Evolutionary conservation across 1,140 invertebrate species (phyloP).

Genomic region (Sarcophaga peregrina): DNA sequence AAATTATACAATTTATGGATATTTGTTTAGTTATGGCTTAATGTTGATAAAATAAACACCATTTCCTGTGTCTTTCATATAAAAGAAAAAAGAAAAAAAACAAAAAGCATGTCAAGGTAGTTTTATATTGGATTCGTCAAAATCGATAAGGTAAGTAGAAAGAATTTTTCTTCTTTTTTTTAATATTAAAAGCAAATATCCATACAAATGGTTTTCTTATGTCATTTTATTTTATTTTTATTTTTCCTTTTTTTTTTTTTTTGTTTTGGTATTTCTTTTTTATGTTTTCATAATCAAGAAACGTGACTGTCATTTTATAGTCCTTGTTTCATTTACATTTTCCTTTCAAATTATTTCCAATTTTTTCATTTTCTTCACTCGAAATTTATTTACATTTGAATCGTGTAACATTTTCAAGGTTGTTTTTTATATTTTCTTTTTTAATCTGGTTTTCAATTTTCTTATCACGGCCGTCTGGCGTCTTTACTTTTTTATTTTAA

Average conservation of each 20-base stretch:
- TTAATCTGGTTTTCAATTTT: not conserved
- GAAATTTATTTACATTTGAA: not conserved
- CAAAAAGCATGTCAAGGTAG: too few species aligned
- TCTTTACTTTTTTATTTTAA: not conserved
- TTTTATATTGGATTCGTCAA: too few species aligned
- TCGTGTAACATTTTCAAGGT: slow-evolving; percentile 39
- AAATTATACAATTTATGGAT: slow-evolving; percentile 38
- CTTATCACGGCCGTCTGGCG: not conserved
- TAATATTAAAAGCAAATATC: slow-evolving; percentile 41
- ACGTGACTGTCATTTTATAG: slow-evolving; percentile 38
- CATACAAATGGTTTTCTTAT: slow-evolving; percentile 39
- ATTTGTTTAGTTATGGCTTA: slow-evolving; percentile 41
- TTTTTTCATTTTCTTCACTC: too few species aligned
- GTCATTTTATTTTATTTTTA: slow-evolving; percentile 27
- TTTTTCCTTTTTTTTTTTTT: too few species aligned
- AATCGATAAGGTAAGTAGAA: too few species aligned
- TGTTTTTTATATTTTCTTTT: slow-evolving; percentile 5
- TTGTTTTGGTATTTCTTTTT: too few species aligned
- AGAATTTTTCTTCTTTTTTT: too few species aligned
- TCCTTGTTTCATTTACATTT: slow-evolving; percentile 25
- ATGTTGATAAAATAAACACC: slow-evolving; percentile 36
- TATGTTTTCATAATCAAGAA: slow-evolving; percentile 38
- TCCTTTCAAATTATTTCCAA: not conserved
- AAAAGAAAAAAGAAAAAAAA: too few species aligned
- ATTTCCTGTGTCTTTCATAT: slow-evolving; percentile 36